A percentile compares a stretch with the other conserved stretches of the same genome.
Evolutionary conservation across 1,140 invertebrate species (phyloP).

Genomic region (Probaryconus sp.): DNA sequence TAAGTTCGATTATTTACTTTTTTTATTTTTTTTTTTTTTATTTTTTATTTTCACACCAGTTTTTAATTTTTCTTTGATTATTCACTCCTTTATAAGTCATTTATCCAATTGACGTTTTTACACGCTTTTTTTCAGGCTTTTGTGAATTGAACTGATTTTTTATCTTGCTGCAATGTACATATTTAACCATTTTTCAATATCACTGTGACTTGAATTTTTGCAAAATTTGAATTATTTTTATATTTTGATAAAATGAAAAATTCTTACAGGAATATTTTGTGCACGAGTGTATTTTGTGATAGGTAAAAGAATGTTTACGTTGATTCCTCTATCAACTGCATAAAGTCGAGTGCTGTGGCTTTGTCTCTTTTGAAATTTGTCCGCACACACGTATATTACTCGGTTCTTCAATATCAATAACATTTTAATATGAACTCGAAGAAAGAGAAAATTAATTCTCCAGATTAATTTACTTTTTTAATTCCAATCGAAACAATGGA

Average conservation of each 20-base stretch:
- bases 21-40: neutral
- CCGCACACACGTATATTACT: conserved; percentile 11
- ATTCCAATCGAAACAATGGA: too few species aligned
- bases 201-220: conserved; percentile 10
- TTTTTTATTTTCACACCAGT: conserved; percentile 1
- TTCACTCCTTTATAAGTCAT: conserved; percentile 1
- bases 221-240: too few species aligned
- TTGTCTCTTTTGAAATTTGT: conserved; percentile 18
- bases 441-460: too few species aligned
- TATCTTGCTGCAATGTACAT: conserved; percentile 4
- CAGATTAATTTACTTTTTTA: too few species aligned
- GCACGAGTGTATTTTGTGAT: conserved; percentile 22
- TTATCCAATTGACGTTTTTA: neutral
- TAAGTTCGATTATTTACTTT: neutral
- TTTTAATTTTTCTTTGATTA: conserved; percentile 14
- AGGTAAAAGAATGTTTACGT: conserved; percentile 13
- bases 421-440: conserved; percentile 12
- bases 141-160: conserved; percentile 4
- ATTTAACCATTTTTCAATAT: conserved; percentile 23
- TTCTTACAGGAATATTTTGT: conserved; percentile 34
- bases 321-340: conserved; percentile 12
- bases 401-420: conserved; percentile 1
- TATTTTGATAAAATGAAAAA: conserved; percentile 21
- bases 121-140: conserved; percentile 7
- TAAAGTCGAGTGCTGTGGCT: conserved; percentile 12